Conservation (phyloP, 2,797 vertebrate genomes). For the Setipinna tenuifilis region DNA sequence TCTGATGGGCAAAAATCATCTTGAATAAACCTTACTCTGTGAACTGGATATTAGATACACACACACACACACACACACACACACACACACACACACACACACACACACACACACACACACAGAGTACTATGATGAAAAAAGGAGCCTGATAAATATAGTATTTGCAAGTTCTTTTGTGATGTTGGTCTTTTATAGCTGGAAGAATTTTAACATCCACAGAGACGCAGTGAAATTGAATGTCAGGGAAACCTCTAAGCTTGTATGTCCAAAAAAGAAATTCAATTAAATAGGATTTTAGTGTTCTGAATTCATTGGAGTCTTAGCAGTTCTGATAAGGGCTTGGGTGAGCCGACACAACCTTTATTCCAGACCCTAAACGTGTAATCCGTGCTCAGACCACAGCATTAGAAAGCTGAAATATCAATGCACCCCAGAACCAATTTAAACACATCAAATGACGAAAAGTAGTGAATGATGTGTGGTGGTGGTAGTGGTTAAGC, state of each 20-base stretch:
- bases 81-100: too few species aligned
- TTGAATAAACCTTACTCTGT: not conserved
- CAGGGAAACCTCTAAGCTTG: slow-evolving; percentile 93
- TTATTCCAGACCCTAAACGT: slow-evolving; percentile 90
- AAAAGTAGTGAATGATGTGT: not conserved
- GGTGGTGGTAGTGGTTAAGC: not conserved
- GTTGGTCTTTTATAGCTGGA: slow-evolving; percentile 82
- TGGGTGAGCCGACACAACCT: slow-evolving; percentile 77
- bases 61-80: too few species aligned
- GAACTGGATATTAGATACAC: too few species aligned
- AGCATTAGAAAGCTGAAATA: slow-evolving; percentile 90
- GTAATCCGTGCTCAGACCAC: slow-evolving; percentile 95
- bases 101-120: slow-evolving; percentile 64
- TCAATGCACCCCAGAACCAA: slow-evolving; percentile 93
- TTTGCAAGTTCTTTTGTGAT: slow-evolving; percentile 90
- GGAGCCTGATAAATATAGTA: slow-evolving; percentile 84
- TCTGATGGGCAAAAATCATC: not conserved
- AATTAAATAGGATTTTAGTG: slow-evolving; percentile 99
- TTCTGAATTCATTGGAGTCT: slow-evolving; percentile 97
- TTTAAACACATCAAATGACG: slow-evolving; percentile 96
- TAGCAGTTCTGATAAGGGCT: slow-evolving; percentile 92
- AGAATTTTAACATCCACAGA: slow-evolving; percentile 88
- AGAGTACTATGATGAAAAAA: slow-evolving; percentile 60
- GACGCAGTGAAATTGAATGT: slow-evolving; percentile 93
- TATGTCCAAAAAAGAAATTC: slow-evolving; percentile 97